phyloP scores from a whole-genome alignment of 2,113 vertebrate species.

The Spea bombifrons region DNA sequence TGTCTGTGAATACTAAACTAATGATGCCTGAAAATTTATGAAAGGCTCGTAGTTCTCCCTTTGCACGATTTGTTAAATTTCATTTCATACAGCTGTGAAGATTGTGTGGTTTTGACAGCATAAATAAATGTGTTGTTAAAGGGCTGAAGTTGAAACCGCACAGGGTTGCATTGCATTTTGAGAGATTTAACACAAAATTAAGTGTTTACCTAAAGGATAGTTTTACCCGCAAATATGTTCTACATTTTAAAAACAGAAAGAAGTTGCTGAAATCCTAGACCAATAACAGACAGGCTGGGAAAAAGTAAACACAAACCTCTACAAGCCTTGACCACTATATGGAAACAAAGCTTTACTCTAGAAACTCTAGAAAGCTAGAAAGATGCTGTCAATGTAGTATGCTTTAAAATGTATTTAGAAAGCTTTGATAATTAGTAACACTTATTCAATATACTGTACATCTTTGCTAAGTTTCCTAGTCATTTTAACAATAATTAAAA shows the following conservation, averaged over 20 bases:
- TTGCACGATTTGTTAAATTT: background rate
- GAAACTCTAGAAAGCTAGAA: too few relatives aligned
- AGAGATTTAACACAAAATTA: constrained; percentile 32
- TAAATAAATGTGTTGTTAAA: constrained; percentile 54
- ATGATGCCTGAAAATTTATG: background rate
- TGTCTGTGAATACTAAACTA: background rate
- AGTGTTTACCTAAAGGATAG: constrained; percentile 51
- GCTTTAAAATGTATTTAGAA: too few relatives aligned
- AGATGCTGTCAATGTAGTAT: too few relatives aligned
- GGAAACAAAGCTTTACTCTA: background rate
- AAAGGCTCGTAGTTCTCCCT: background rate
- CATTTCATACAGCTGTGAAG: constrained; percentile 34
- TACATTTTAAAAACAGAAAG: background rate
- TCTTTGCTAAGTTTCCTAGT: too few relatives aligned
- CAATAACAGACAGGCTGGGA: constrained; percentile 45
- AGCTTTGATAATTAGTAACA: too few relatives aligned
- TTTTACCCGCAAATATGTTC: constrained; percentile 38
- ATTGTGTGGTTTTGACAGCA: constrained; percentile 48
- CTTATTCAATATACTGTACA: too few relatives aligned
- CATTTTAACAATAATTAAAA: too few relatives aligned
- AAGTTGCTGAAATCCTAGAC: constrained; percentile 41
- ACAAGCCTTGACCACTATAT: background rate
- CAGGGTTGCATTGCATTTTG: constrained; percentile 42
- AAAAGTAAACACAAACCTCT: constrained; percentile 48
- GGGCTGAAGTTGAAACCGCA: constrained; percentile 53